Evolutionary conservation across 1,140 invertebrate species (phyloP), one percentile per base, ranked within the genome.

Genomic region (Drosophila cardini): DNA sequence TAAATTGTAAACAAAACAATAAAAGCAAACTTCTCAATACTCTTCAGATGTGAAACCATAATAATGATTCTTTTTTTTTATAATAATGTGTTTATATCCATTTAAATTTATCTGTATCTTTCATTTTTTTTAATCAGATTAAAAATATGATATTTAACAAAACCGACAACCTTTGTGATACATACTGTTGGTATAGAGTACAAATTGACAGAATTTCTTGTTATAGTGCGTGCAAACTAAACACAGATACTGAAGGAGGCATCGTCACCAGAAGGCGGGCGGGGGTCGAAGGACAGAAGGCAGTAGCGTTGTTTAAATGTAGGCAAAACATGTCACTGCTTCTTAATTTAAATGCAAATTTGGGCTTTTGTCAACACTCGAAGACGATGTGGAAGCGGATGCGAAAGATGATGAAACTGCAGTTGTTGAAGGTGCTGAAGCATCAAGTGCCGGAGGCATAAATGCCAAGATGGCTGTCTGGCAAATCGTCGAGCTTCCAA

Each of bases 261-360:
- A 68, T 43, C 60, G 78, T 58, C 69, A 48, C 57, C 13, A 18
- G 69, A 21, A 2, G n/a, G 50, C 42, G 26, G 34, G 26, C 16
- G 9, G 46, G 21, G 34, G 18, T 13, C 11, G 46, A 1, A n/a
- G 50, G 56, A 42, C 21, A 26, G 32, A 4, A 48, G 57, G 50
- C 40, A 70, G 73, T 62, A 69, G 65, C 67, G 72, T 87, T 83
- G 83, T 83, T 87, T 87, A 87, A 87, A 87, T 87, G 72, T 87
- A 87, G 83, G 83, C 84, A 89, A 81, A 83, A 79, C 83, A 87
- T 87, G 83, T 87, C 83, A 87, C 83, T 79, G 83, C 83, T 74
- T 91, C 91, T 91, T 91, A 91, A 91, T 91, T 91, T 91, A 91
- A 90, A 91, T 91, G 90, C 90, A 91, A 91, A 91, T 91, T 90